phyloP scores from a whole-genome alignment of 2,113 vertebrate species.

The Meriones unguiculatus region DNA sequence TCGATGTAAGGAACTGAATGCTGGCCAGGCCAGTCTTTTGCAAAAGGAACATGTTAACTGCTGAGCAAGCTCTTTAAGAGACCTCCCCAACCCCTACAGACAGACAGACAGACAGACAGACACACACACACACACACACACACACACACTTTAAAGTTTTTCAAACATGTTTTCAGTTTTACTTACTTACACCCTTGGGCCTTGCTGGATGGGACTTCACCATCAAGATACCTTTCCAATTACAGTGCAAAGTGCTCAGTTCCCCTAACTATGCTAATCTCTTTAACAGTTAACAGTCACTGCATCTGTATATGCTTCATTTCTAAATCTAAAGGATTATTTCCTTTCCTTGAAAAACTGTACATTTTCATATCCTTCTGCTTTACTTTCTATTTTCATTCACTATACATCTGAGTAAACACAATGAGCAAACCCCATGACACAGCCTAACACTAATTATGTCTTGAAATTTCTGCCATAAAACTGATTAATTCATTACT shows the following conservation, averaged over 20 bases:
- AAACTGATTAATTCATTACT: background rate
- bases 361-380: background rate
- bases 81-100: too few species aligned
- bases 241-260: background rate
- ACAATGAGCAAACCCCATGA: background rate
- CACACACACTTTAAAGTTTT: background rate
- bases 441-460: background rate
- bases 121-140: too few species aligned
- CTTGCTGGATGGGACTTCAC: background rate
- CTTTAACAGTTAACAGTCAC: background rate
- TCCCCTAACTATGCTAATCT: background rate
- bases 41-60: background rate
- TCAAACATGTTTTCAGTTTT: background rate
- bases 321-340: background rate
- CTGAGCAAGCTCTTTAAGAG: background rate
- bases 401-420: background rate
- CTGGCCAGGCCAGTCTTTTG: background rate
- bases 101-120: too few species aligned
- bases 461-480: background rate
- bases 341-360: background rate
- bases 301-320: background rate
- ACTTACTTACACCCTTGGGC: background rate
- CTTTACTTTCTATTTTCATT: background rate
- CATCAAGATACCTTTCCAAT: background rate
- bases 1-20: background rate